Base-by-base conservation (phyloP, 2,113 vertebrate species). In the Pseudolaguvia tuberculata region DNA sequence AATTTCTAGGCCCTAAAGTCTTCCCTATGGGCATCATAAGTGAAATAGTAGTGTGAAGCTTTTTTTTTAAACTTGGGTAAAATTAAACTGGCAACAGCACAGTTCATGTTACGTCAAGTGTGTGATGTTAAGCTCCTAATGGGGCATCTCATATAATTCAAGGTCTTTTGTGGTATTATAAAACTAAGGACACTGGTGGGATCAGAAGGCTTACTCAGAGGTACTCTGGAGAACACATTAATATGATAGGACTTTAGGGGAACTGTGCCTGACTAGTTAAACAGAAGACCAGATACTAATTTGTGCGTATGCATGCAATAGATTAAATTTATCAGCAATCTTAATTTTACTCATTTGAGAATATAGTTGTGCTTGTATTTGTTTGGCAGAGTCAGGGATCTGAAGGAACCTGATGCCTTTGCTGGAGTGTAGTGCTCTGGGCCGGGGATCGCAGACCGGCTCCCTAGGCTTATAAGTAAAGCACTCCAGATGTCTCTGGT, bases 401-500 rank as follows among this genome's bases (percentile, higher is more conserved):
- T 70, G 31, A 55, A 58, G 57, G 35, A 77, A 62, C 67, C 75
- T 70, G 48, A 63, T 62, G 67, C 75, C 66, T 21, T 18, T 59
- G 48, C 48, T 76, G 20, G 48, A 70, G 21, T 53, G 50, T 58
- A 55, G 21, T 55, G 75, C 75, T 70, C 11, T 63, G 67, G 67
- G 57, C 75, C 55, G 35, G 35, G 45, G 53, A 66, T 35, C 65
- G 56, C 66, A 73, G 67, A 59, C 72, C 72, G 72, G 63, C 45
- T 68, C 42, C 59, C 10, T 57, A 12, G 27, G 63, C 55, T 66
- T 65, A 31, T 72, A 65, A 39, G 51, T 79, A 79, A 79, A 68
- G 78, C 25, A 70, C 50, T 75, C 78, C 78, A 79, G 78, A 79
- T 75, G 78, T 75, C 66, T 75, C 25, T 75, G 67, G 51, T 47